phyloP scores from a whole-genome alignment of 2,888 invertebrate genomes.

The Xestia sexstrigata region DNA sequence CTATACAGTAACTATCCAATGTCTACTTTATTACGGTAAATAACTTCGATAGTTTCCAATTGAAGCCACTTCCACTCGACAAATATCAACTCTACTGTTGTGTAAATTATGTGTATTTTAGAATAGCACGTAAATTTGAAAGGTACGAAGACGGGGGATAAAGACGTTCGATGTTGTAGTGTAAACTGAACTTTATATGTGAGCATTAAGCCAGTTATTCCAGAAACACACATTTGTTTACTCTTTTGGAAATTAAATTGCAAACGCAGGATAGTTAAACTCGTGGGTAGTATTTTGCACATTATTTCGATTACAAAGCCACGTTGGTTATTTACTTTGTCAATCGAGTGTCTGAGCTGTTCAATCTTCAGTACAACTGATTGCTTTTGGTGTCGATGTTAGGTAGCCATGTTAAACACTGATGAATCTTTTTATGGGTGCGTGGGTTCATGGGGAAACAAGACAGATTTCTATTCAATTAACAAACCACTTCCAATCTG shows the following conservation, averaged over 20 bases:
- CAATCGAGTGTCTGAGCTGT: slow-evolving; percentile 35
- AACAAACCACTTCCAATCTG: neutral
- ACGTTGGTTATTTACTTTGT: slow-evolving; percentile 36
- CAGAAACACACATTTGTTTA: neutral
- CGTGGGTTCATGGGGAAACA: slow-evolving; percentile 42
- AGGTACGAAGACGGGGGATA: too few relatives aligned
- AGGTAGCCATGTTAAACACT: slow-evolving; percentile 30
- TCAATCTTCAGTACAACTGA: slow-evolving; percentile 47
- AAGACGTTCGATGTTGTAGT: neutral
- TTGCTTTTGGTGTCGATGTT: slow-evolving; percentile 33
- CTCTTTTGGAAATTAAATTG: neutral
- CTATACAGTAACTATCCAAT: neutral
- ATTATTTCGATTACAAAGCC: slow-evolving; percentile 45
- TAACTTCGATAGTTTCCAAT: slow-evolving; percentile 14
- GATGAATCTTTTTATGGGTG: slow-evolving; percentile 52
- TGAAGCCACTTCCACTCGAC: neutral
- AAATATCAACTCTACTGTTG: neutral
- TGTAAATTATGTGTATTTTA: neutral
- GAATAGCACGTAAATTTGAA: neutral
- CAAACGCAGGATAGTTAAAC: slow-evolving; percentile 6
- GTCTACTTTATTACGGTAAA: slow-evolving; percentile 28
- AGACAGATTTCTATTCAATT: slow-evolving; percentile 15
- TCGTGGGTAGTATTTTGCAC: slow-evolving; percentile 53
- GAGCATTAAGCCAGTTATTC: neutral
- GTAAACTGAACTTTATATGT: neutral